Evolutionary conservation across 2,797 vertebrate species (phyloP).

Genomic region (Salarias fasciatus): DNA sequence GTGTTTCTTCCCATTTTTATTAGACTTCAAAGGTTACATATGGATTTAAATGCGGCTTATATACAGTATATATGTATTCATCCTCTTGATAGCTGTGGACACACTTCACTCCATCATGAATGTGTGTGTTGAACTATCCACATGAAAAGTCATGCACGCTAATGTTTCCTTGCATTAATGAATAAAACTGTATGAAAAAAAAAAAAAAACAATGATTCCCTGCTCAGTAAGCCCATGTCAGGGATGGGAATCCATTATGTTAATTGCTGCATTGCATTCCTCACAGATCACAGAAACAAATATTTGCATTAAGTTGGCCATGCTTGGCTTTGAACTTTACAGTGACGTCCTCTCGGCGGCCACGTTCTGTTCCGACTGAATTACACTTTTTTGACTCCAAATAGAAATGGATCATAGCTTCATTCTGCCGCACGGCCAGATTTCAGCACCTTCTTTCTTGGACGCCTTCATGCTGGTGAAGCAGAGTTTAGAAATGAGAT

Average conservation of each 20-base stretch:
- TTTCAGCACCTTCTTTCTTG: slow-evolving; percentile 13
- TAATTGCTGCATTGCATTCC: slow-evolving; percentile 42
- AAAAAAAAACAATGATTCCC: slow-evolving; percentile 8
- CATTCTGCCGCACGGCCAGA: slow-evolving; percentile 24
- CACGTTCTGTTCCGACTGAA: slow-evolving; percentile 34
- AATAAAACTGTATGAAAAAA: slow-evolving; percentile 20
- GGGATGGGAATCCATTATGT: slow-evolving; percentile 52
- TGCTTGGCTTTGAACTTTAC: slow-evolving; percentile 42
- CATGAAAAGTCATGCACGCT: slow-evolving; percentile 14
- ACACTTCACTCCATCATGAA: slow-evolving; percentile 51
- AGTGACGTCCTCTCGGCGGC: slow-evolving; percentile 24
- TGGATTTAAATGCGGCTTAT: slow-evolving; percentile 56
- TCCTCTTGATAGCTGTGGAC: slow-evolving; percentile 38
- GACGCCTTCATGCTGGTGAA: slow-evolving; percentile 30
- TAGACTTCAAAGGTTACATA: slow-evolving; percentile 73
- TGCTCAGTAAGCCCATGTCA: slow-evolving; percentile 27
- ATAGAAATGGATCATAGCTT: slow-evolving; percentile 43
- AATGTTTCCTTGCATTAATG: slow-evolving; percentile 31
- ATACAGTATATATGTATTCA: slow-evolving; percentile 50
- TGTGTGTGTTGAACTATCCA: slow-evolving; percentile 18
- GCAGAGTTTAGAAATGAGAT: slow-evolving; percentile 34
- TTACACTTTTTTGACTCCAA: slow-evolving; percentile 19
- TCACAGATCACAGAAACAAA: slow-evolving; percentile 30
- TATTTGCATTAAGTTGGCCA: slow-evolving; percentile 58
- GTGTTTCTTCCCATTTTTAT: slow-evolving; percentile 67